Base-by-base conservation (phyloP, 2,797 vertebrate species). In the Valencia hispanica region DNA sequence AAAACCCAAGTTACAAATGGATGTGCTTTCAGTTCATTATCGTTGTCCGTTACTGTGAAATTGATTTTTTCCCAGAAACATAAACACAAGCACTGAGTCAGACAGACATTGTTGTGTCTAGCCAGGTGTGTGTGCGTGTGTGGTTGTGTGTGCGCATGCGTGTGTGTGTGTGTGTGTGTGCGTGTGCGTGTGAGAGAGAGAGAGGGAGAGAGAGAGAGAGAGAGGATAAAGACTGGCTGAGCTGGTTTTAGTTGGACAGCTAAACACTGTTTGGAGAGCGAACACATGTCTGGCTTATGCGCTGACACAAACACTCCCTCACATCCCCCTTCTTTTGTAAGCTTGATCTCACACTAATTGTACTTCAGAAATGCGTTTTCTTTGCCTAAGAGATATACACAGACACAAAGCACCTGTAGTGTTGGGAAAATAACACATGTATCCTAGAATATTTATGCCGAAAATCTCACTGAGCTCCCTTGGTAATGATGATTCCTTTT, bases 51-150 rank as follows among this genome's bases (percentile, higher is more conserved):
- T 74, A 45, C 75, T 74, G 72, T 78, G 70, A 70, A 84, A 84
- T 66, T 68, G 79, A 84, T 73, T 80, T 79, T 22, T 36, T 63
- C n/a, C 78, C 78, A 73, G 47, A 72, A 80, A 83, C 78, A 66
- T 48, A 75, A 80, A 82, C 17, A 73, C 77, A 71, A 73, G 70
- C 77, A 45, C 66, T 59, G 51, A 79, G 73, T 84, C 82, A 86
- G 79, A 82, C 74, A 79, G 41, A 86, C 88, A 73, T 77, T 94
- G 91, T 93, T 92, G 81, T 92, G 93, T 92, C 89, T 92, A 77
- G 79, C 74, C 81, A 79, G 63, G 87, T 85, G 78, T 88, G 79
- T 77, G 61, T 74, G 61, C 63, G 78, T 45, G 47, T 77, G 66
- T 82, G 74, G 43, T 73, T 78, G 70, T 73, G 78, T 77, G 68